Base-by-base conservation (phyloP, 1,140 invertebrate species). In the Harpegnathos saltator region DNA sequence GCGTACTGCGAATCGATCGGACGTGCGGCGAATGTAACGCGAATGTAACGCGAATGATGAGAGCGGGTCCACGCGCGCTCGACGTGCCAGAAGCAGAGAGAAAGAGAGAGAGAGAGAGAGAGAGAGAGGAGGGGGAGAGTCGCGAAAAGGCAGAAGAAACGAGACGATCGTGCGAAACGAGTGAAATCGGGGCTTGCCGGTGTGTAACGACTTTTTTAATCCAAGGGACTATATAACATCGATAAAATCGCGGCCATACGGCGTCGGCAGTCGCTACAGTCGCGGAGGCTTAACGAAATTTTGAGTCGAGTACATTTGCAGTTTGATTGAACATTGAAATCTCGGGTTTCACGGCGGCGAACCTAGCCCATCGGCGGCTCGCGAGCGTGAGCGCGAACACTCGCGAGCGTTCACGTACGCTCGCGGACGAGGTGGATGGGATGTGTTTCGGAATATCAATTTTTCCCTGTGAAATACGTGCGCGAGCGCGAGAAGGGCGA, bases 311-410 rank as follows among this genome's bases (percentile, higher is more conserved):
- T 54, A 74, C 78, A 82, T 82, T 82, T 82, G 59, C 78, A 74
- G 69, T 82, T 73, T 62, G 78, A 82, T 82, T 82, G 69, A 63
- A 82, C 44, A 82, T 74, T 74, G 78, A 74, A 74, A 74, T 82
- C 68, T 81, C 78, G 58, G 29, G 15, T 82, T 62, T 26, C 22
- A 74, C 29, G 56, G n/a, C 58, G 58, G 74, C 56, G 12, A 2
- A 11, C 22, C 0, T 3, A 1, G 54, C 44, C 61, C 26, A 19
- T 22, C 26, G 26, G 0, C 15, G 11, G 38, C 38, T 9, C 38
- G 38, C 38, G 38, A 54, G 15, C 33, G n/a, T n/a, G n/a, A n/a
- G n/a, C n/a, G n/a, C n/a, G n/a, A n/a, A n/a, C n/a, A n/a, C n/a
- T n/a, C n/a, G n/a, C n/a, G n/a, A n/a, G n/a, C n/a, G n/a, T n/a